Evolutionary conservation across 2,888 invertebrate species (phyloP), one percentile per base, ranked within the genome.

Genomic region (Cheilosia vulpina): DNA sequence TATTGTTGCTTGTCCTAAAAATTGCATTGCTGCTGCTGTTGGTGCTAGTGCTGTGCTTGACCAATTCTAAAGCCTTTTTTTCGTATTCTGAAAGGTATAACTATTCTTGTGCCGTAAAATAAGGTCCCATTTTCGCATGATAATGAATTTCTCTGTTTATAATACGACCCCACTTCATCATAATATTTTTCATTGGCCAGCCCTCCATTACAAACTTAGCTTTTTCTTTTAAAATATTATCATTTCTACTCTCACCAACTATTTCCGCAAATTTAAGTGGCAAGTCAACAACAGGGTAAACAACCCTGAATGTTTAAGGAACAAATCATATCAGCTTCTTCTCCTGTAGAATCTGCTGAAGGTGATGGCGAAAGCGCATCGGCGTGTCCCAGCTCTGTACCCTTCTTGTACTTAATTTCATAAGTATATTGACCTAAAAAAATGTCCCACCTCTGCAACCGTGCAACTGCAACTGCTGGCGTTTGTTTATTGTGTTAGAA

Each of bases 301-400:
- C 9, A 31, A 1, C 43, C 43, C 13, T 60, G 34, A 15, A 80
- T 58, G 27, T 78, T 69, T 43, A 87, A 77, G 21, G 60, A 52
- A 73, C 77, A 58, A 65, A 77, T 87, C 50, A 66, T 72, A 45
- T 80, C 68, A 21, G 50, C 27, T 17, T 69, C 69, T 43, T 82
- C 82, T 4, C 38, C 55, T 41, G 31, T 31, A 31, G 31, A 7
- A 13, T 81, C 68, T 34, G 21, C 9, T 41, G 63, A 34, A 1
- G 87, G 85, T 24, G 88, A 63, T 53, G 85, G 73, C 2, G 88
- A 88, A 11, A 88, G 60, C 1, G 82, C 83, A 72, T 88, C 87
- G 2, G 87, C 88, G 65, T 87, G 80, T 34, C 77, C 53, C 31
- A 31, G 66, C 15, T 78, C 31, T 43, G 43, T 15, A 15, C 43